phyloP scores from a whole-genome alignment of 1,140 invertebrate species.

The Neodiprion lecontei region DNA sequence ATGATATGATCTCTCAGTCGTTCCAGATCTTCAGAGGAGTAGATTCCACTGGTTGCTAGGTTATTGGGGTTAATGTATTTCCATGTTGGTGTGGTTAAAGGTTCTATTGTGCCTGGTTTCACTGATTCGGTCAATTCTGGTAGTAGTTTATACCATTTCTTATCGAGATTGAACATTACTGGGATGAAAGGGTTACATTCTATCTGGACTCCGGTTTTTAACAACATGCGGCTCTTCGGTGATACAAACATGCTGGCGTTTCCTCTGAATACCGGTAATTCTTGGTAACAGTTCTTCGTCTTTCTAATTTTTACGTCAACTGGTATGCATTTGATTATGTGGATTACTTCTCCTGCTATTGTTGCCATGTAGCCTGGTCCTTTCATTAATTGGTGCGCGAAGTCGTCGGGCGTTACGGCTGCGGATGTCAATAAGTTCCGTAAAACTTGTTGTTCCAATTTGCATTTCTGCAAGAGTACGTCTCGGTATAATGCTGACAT shows the following conservation, averaged over 20 bases:
- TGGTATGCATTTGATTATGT: slow-evolving; percentile 26
- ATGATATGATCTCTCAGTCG: slow-evolving; percentile 16
- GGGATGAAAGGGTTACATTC: slow-evolving; percentile 9
- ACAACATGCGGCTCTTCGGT: slow-evolving; percentile 19
- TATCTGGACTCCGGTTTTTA: background rate
- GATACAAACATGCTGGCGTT: slow-evolving; percentile 23
- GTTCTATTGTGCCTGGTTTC: slow-evolving; percentile 13
- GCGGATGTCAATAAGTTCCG: slow-evolving; percentile 15
- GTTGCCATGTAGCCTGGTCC: slow-evolving; percentile 24
- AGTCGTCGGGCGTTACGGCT: slow-evolving; percentile 18
- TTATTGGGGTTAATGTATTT: slow-evolving; percentile 27
- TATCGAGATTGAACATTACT: slow-evolving; percentile 2
- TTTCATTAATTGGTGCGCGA: slow-evolving; percentile 21
- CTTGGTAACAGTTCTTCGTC: slow-evolving; percentile 22
- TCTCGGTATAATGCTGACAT: slow-evolving; percentile 22
- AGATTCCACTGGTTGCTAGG: slow-evolving; percentile 31
- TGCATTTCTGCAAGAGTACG: slow-evolving; percentile 19
- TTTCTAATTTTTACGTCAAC: slow-evolving; percentile 13
- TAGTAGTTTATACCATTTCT: slow-evolving; percentile 7
- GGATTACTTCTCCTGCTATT: slow-evolving; percentile 21
- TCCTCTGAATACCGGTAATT: slow-evolving; percentile 9
- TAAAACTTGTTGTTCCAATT: slow-evolving; percentile 16
- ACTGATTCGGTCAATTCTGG: slow-evolving; percentile 12
- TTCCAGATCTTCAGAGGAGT: slow-evolving; percentile 21
- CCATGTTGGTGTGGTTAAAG: slow-evolving; percentile 27